Evolutionary conservation across 2,797 vertebrate genomes (phyloP).

Genomic region (Lutra lutra): DNA sequence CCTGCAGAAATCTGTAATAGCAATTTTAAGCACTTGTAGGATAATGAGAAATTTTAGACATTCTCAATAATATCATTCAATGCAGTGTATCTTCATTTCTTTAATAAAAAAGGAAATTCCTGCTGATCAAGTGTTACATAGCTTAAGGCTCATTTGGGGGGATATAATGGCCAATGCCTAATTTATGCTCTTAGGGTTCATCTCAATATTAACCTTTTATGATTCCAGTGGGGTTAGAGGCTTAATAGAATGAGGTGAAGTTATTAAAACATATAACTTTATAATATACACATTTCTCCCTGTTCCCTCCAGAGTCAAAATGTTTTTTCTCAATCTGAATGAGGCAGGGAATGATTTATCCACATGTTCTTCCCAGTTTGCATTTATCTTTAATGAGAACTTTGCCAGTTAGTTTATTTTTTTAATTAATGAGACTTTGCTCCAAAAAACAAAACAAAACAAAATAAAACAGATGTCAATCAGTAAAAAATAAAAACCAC

Average conservation of each 20-base stretch:
- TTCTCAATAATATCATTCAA: constrained; percentile 69
- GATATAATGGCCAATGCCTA: constrained; percentile 57
- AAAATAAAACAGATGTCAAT: background rate
- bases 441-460: background rate
- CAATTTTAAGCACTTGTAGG: constrained; percentile 59
- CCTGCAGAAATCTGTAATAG: constrained; percentile 61
- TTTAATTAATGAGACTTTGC: constrained; percentile 43
- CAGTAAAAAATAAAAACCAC: background rate
- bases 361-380: background rate
- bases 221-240: constrained; percentile 54
- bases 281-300: constrained; percentile 65
- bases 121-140: constrained; percentile 68
- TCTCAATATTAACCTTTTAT: constrained; percentile 77
- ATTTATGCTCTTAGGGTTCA: constrained; percentile 70
- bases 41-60: constrained; percentile 67
- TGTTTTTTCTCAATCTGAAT: constrained; percentile 59
- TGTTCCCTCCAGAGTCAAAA: constrained; percentile 50
- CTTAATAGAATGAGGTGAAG: constrained; percentile 68
- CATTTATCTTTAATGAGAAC: constrained; percentile 60
- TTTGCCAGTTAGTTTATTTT: constrained; percentile 30
- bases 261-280: constrained; percentile 74
- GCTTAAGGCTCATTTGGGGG: constrained; percentile 63
- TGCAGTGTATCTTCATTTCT: constrained; percentile 66
- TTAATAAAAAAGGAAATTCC: constrained; percentile 71
- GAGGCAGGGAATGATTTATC: constrained; percentile 51